Conservation (phyloP, 2,113 vertebrate genomes). For the Rhombomys opimus region DNA sequence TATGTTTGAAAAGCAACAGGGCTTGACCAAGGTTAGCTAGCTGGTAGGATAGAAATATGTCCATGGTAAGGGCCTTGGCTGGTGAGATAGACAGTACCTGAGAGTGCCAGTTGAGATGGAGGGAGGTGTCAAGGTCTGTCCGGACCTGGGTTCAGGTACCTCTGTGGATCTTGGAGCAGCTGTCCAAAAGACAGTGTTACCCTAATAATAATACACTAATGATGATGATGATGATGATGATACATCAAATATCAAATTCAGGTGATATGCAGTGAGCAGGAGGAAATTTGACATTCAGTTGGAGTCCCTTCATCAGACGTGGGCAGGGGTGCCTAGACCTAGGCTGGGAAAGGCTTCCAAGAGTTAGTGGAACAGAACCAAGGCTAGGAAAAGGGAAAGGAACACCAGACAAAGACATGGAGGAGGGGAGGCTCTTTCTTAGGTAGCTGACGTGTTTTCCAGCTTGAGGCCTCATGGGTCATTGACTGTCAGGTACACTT, state of each 20-base stretch:
- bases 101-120: rapidly evolving
- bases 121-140: rapidly evolving
- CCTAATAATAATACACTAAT: neutral
- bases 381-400: neutral
- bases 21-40: neutral
- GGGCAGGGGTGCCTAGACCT: rapidly evolving
- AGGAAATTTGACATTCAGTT: neutral
- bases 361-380: neutral
- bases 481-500: neutral
- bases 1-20: neutral
- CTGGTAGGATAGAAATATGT: neutral
- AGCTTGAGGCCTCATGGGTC: rapidly evolving
- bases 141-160: neutral
- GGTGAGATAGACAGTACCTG: rapidly evolving
- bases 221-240: no score
- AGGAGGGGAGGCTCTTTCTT: rapidly evolving
- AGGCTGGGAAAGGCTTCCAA: neutral
- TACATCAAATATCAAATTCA: neutral
- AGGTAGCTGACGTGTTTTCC: rapidly evolving
- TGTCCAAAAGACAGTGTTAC: neutral
- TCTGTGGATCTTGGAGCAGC: neutral
- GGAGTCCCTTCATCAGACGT: neutral
- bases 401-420: neutral
- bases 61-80: neutral
- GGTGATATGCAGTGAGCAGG: neutral